These are phyloP conservation scores for Mercenaria mercenaria DNA, from an alignment of 1,140 invertebrate species.

Conservation along the genomic window DNA sequence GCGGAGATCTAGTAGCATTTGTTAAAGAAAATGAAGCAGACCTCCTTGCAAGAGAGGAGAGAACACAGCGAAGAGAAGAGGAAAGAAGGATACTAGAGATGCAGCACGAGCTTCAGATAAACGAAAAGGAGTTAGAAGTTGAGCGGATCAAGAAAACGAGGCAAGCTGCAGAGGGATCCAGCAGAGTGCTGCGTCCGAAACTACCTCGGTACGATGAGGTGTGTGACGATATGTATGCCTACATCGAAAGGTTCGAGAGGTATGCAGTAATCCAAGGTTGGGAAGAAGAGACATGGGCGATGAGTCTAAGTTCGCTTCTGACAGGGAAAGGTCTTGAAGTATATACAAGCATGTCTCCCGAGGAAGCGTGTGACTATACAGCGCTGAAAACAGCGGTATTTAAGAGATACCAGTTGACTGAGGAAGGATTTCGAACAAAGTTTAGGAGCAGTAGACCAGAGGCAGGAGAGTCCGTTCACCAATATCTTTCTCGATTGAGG, in stretches of 20 bases:
- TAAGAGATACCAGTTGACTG: conserved; percentile 41
- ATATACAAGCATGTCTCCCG: conserved; percentile 20
- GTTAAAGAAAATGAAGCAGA: too few relatives aligned
- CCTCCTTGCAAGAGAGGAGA: too few relatives aligned
- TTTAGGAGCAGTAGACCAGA: not conserved
- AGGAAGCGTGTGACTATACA: conserved; percentile 23
- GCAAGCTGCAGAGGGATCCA: too few relatives aligned
- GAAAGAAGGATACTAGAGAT: too few relatives aligned
- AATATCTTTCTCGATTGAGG: not conserved
- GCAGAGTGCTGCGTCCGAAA: not conserved
- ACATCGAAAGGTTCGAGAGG: conserved; percentile 58
- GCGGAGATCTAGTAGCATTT: too few relatives aligned
- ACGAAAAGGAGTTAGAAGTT: too few relatives aligned
- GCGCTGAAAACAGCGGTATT: conserved; percentile 61
- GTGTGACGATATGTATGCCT: conserved; percentile 62
- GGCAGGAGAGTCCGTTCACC: conserved; percentile 31
- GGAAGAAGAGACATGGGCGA: conserved; percentile 11
- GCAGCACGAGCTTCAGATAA: too few relatives aligned
- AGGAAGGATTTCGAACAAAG: conserved; percentile 49
- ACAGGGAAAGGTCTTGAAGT: conserved; percentile 62
- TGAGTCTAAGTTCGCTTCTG: conserved; percentile 27
- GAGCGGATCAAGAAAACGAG: too few relatives aligned
- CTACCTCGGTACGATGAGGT: conserved; percentile 46
- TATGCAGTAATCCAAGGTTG: conserved; percentile 28
- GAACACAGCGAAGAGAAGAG: too few relatives aligned